Evolutionary conservation across 2,888 invertebrate species (phyloP), one percentile per base, ranked within the genome.

Genomic region (Arenicola marina): DNA sequence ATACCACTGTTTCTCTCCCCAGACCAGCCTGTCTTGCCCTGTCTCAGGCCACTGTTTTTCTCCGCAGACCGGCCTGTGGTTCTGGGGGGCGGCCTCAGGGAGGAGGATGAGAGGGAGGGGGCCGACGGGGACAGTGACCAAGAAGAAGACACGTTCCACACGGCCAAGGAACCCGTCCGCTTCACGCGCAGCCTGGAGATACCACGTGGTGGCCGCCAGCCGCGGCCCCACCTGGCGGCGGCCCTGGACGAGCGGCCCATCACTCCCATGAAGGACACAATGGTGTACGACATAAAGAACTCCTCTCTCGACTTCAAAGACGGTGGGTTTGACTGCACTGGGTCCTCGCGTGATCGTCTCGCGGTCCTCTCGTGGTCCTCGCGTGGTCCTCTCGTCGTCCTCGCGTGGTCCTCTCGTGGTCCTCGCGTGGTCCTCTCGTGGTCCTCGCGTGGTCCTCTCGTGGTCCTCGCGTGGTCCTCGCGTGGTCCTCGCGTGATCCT

Each of bases 251-350:
- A 82, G 28, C 69, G 81, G 63, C 81, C 82, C 18, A 82, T 83
- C 51, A 80, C 79, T 2, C 83, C 82, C 7, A 71, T 83, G 75
- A 76, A 71, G 55, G 74, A 82, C 72, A 74, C 66, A 62, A 80
- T 80, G 78, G 74, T 81, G 44, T 81, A 82, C 69, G 69, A 77
- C 63, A 56, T 67, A 32, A 64, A 65, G 56, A 61, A 76, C 59
- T 80, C 81, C 33, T 78, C 82, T n/a, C 72, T 80, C 51, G 81
- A 81, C 73, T 82, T 81, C 68, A 76, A 79, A 73, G 82, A 82
- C 76, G 81, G 82, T 45, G 34, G 48, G 21, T 54, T 21, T n/a
- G n/a, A n/a, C n/a, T n/a, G n/a, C n/a, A n/a, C n/a, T 31, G 2
- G n/a, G 11, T 48, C 32, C n/a, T 11, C 2, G 45, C 11, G 24